Percentiles rank a stretch among this genome's conserved stretches.
Conservation (phyloP, 2,888 invertebrate species). For the Sturmia bella region DNA sequence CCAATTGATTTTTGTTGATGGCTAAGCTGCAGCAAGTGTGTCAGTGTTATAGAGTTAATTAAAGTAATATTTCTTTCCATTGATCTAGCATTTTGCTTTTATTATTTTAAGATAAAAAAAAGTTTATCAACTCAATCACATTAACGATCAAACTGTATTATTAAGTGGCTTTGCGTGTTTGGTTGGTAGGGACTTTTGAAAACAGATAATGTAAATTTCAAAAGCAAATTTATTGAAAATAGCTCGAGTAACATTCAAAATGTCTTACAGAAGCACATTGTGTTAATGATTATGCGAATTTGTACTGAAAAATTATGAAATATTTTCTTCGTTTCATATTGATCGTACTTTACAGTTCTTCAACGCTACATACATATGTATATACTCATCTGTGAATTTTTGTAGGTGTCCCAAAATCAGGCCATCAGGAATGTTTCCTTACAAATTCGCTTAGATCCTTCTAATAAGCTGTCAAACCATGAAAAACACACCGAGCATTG, state of each 20-base stretch:
- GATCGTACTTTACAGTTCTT: too few relatives aligned
- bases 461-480: too few relatives aligned
- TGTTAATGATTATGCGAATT: conserved; percentile 35
- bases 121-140: conserved; percentile 10
- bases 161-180: neutral
- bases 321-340: too few relatives aligned
- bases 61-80: neutral
- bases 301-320: neutral
- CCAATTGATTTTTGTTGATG: too few relatives aligned
- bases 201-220: neutral
- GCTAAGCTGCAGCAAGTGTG: neutral
- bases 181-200: neutral
- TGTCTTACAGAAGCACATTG: conserved; percentile 27
- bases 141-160: neutral
- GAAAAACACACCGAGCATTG: too few relatives aligned
- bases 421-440: too few relatives aligned
- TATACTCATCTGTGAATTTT: too few relatives aligned
- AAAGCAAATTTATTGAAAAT: neutral
- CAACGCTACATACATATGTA: too few relatives aligned
- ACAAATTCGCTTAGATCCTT: too few relatives aligned
- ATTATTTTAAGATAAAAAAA: neutral
- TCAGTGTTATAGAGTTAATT: conserved; percentile 22
- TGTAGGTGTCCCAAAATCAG: too few relatives aligned
- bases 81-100: too few relatives aligned
- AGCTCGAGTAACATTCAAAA: neutral